Evolutionary conservation across 2,888 invertebrate species (phyloP).

Genomic region (Steinernema scapterisci): DNA sequence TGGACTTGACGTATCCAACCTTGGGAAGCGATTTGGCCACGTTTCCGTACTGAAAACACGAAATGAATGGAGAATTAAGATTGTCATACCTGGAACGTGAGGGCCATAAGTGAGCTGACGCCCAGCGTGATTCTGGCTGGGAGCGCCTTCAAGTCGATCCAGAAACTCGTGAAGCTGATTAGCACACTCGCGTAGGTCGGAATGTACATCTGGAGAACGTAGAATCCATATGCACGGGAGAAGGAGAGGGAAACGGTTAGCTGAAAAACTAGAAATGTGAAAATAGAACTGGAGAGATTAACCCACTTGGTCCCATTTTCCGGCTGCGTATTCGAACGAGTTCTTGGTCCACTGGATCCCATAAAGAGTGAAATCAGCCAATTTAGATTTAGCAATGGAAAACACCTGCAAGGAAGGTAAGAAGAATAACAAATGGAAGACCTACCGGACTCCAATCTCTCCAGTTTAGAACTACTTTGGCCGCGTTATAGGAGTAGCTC

Average conservation of each 20-base stretch:
- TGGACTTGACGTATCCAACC: constrained; percentile 64
- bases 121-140: constrained; percentile 63
- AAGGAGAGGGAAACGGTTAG: constrained; percentile 61
- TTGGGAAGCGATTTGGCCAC: constrained; percentile 62
- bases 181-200: constrained; percentile 62
- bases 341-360: constrained; percentile 62
- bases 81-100: constrained; percentile 52
- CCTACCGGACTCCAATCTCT: constrained; percentile 60
- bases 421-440: not conserved
- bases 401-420: constrained; percentile 47
- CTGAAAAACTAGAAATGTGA: constrained; percentile 40
- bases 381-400: constrained; percentile 60
- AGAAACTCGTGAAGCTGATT: constrained; percentile 62
- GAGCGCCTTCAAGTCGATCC: constrained; percentile 63
- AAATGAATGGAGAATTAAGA: not conserved
- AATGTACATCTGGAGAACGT: constrained; percentile 64
- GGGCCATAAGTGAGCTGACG: constrained; percentile 60
- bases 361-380: constrained; percentile 61
- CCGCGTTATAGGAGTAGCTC: constrained; percentile 65
- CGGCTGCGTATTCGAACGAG: constrained; percentile 63
- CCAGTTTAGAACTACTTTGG: constrained; percentile 61
- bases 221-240: constrained; percentile 63
- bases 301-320: constrained; percentile 63
- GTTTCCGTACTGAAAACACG: constrained; percentile 60
- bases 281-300: not conserved